Evolutionary conservation across 2,888 invertebrate species (phyloP), one percentile per base, ranked within the genome.

Genomic region (Sphecodes monilicornis): DNA sequence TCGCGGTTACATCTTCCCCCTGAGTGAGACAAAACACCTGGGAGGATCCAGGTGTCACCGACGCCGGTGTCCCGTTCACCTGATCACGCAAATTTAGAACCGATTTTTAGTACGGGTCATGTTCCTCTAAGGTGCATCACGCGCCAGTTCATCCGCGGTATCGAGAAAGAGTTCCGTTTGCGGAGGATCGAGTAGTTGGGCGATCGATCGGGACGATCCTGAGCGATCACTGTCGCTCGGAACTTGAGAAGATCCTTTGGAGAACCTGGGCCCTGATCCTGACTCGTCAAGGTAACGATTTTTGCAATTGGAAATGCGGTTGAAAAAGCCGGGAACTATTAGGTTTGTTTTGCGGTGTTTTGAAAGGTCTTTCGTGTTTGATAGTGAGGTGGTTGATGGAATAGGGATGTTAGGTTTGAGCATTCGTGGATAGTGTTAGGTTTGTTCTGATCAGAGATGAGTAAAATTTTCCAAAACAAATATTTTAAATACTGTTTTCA

Each of bases 71-170:
- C 43, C 16, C 60, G 60, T 60, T 43, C 70, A 29, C 18, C 70
- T 10, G 70, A 70, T 85, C 84, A 77, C 69, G 66, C 50, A 8
- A 32, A 32, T 32, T 54, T 22, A n/a, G 39, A 50, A 41, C 29
- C 77, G 43, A 46, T 43, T 36, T 43, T 36, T 46, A 54, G 77
- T 32, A 22, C 86, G 81, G 83, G 90, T n/a, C 60, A 92, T 92
- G 92, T 89, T 86, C 83, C 88, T 90, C 78, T 90, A 84, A 89
- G 60, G 60, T 60, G 60, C 29, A 60, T 29, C 60, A 60, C 60
- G 60, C 29, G 29, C 60, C 26, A 60, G 60, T 60, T 60, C 50
- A 10, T n/a, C 50, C 50, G 50, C n/a, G 50, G 50, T n/a, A n/a
- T n/a, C 10, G 2, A 22, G 3, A 50, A 50, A n/a, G 10, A 50